Evolutionary conservation across 2,797 vertebrate species (phyloP), one percentile per base, ranked within the genome.

Genomic region (Choloepus didactylus): DNA sequence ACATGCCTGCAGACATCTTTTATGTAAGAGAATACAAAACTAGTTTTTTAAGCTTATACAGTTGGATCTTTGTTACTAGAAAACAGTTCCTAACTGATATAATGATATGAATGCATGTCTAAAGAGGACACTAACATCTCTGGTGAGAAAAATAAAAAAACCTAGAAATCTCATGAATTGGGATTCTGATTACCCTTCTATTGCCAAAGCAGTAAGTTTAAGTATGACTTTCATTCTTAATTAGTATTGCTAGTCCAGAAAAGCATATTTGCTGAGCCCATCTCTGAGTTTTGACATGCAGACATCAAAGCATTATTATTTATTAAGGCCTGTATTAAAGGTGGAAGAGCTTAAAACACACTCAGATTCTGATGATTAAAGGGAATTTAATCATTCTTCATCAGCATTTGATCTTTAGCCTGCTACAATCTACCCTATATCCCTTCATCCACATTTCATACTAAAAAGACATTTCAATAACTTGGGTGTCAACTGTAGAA

Each of bases 281-380:
- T 85, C 93, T 95, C 79, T 93, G 23, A 92, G 97, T 96, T 96
- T 94, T 97, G 96, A 96, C 95, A 96, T 72, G 97, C 80, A 96
- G 96, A 69, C 87, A 92, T 80, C 87, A 89, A 94, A 93, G 90
- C 82, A 64, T 60, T 95, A 95, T 88, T 89, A 94, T 91, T 95
- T 95, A 95, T 93, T 94, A 93, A 94, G 93, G 84, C 54, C 85
- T 79, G 56, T 95, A 91, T 94, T 95, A 92, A 93, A 96, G 88
- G 86, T 88, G 77, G 87, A 69, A 88, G 88, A 95, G 91, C 94
- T 96, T 67, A 91, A 91, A 82, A 77, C 29, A 62, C 46, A n/a
- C n/a, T n/a, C n/a, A 69, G 92, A 91, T 87, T 95, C 89, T 56
- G 80, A 97, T 93, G 96, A 97, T 97, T 95, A 95, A 95, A 97